Conservation (phyloP, 1,140 invertebrate genomes). For the Aricia agestis region DNA sequence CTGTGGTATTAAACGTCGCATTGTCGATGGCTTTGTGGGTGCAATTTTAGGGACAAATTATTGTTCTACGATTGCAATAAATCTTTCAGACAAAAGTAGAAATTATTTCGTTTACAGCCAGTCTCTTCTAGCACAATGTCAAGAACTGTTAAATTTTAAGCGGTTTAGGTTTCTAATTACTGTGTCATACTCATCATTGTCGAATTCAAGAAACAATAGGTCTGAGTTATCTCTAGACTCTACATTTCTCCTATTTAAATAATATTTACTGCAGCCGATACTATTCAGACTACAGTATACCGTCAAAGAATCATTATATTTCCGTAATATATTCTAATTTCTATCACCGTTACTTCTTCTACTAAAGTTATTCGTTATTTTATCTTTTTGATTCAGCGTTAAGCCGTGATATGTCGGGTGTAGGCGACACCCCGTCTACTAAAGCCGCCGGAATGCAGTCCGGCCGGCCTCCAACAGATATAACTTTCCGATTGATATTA, state of each 20-base stretch:
- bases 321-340: not conserved
- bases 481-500: conserved; percentile 10
- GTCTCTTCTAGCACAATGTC: not conserved
- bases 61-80: conserved; percentile 18
- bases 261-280: no score
- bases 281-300: no score
- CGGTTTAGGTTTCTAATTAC: not conserved
- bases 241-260: no score
- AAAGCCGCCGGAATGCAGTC: conserved; percentile 45
- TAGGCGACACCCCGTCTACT: conserved; percentile 48
- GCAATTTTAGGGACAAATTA: conserved; percentile 31
- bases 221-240: not conserved
- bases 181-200: not conserved
- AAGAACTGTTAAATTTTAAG: not conserved
- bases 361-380: not conserved
- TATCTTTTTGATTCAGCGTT: not conserved
- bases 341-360: not conserved
- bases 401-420: conserved; percentile 16
- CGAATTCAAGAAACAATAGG: not conserved
- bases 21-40: conserved; percentile 38
- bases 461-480: conserved; percentile 24
- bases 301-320: not conserved
- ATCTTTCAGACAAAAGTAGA: conserved; percentile 7
- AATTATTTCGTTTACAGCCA: not conserved
- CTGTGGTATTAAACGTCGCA: conserved; percentile 37